These are phyloP conservation scores for Pelmatolapia mariae DNA, from an alignment of 2,113 vertebrate genomes.

Conservation along the genomic window DNA sequence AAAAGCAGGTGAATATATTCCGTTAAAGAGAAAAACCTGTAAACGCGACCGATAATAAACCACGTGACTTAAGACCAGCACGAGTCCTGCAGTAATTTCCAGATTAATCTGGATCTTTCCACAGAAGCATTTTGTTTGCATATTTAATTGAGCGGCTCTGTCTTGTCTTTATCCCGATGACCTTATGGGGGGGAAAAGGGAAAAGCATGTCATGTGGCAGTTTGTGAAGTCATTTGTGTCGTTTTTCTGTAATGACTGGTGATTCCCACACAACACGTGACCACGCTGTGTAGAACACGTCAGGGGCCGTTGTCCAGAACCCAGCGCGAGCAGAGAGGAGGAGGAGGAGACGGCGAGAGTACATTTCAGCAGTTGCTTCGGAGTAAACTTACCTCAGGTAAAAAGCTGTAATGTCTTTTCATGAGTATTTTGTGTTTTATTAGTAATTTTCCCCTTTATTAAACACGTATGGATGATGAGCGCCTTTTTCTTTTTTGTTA, in stretches of 20 bases:
- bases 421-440: not conserved
- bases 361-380: not conserved
- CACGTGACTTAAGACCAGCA: not conserved
- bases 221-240: not conserved
- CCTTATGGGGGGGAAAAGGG: not conserved
- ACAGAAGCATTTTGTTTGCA: not conserved
- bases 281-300: not conserved
- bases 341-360: not conserved
- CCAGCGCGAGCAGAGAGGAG: not conserved
- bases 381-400: conserved; percentile 4
- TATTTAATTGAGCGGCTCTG: not conserved
- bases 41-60: not conserved
- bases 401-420: not conserved
- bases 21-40: not conserved
- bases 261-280: conserved; percentile 38
- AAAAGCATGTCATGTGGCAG: not conserved
- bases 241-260: not conserved
- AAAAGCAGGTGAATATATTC: not conserved
- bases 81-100: not conserved
- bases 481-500: not conserved
- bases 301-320: not conserved
- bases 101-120: not conserved
- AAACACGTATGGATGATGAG: not conserved
- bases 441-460: not conserved
- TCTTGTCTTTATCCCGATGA: too few relatives aligned